These are phyloP conservation scores for Plecotus auritus DNA, from an alignment of 2,113 vertebrate genomes.

Conservation along the genomic window DNA sequence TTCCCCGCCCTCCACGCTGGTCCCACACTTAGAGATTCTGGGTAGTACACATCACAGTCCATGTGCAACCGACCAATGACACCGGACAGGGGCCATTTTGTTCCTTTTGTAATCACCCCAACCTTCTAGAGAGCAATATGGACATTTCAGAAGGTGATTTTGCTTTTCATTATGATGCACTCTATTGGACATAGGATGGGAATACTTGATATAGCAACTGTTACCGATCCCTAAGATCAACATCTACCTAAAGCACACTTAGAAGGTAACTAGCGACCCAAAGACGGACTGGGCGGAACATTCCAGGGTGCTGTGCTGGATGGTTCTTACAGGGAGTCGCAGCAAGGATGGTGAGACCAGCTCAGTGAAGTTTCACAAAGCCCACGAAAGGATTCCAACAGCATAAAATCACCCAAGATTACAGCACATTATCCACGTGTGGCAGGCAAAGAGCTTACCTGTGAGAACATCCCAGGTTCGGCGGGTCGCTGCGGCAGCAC, in stretches of 20 bases:
- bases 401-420: constrained; percentile 29
- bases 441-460: constrained; percentile 50
- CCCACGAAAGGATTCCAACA: constrained; percentile 56
- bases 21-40: neutral
- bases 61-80: neutral
- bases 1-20: neutral
- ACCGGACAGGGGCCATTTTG: neutral
- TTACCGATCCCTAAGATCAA: neutral
- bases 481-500: constrained; percentile 59
- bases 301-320: neutral
- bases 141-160: neutral
- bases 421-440: neutral
- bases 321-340: neutral
- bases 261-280: neutral
- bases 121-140: neutral
- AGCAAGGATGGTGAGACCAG: neutral
- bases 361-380: constrained; percentile 49
- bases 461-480: constrained; percentile 56
- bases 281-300: neutral
- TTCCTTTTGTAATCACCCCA: neutral
- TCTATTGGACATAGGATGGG: neutral
- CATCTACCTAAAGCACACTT: constrained; percentile 59
- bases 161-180: constrained; percentile 22
- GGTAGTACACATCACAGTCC: neutral
- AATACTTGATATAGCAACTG: neutral